Evolutionary conservation across 2,113 vertebrate genomes (phyloP), one percentile per base, ranked within the genome.

Genomic region (Cyphomyrus plagiostoma): DNA sequence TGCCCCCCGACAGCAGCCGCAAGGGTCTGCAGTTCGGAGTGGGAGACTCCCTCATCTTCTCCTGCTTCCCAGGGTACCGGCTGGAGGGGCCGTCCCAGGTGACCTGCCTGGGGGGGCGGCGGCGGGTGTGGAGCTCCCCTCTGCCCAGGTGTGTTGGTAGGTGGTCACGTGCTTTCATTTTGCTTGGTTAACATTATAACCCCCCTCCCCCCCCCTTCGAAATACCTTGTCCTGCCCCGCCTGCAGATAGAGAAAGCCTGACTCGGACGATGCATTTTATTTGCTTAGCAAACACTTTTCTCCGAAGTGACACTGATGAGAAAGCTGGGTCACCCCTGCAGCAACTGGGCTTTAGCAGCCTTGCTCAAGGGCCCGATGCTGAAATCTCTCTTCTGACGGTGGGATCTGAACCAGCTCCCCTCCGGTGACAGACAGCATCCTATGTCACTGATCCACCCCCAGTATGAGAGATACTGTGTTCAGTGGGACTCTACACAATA

Each of bases 141-240:
- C 98, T 99, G 97, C 98, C 98, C 98, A 98, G 98, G 98, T 99
- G 98, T 99, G 98, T 99, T 97, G 98, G 98, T 99, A 99, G 98
- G 98, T 99, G 97, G 97, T 98, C 98, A 97, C 91, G 96, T 97
- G 96, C 96, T 99, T 97, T 98, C 97, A 95, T 98, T 98, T 97
- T 95, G 96, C 95, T 97, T 96, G 93, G 94, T 90, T 92, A 91
- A 88, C 56, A 83, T 88, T 88, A 94, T 91, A 91, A 90, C 80
- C 56, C 46, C 88, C 66, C 26, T 80, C 89, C 91, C 80, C 56
- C 46, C 77, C 39, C 15, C 52, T 23, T 30, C n/a, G 1, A 77
- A 66, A 52, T 23, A 82, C 90, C 17, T 48, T 15, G 21, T 0
- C 53, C 30, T 45, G 56, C 70, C 52, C 46, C 82, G 70, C 77